A percentile compares a stretch with the other conserved stretches of the same genome.
Conservation (phyloP, 2,888 invertebrate species). For the Agriopis aurantiaria region DNA sequence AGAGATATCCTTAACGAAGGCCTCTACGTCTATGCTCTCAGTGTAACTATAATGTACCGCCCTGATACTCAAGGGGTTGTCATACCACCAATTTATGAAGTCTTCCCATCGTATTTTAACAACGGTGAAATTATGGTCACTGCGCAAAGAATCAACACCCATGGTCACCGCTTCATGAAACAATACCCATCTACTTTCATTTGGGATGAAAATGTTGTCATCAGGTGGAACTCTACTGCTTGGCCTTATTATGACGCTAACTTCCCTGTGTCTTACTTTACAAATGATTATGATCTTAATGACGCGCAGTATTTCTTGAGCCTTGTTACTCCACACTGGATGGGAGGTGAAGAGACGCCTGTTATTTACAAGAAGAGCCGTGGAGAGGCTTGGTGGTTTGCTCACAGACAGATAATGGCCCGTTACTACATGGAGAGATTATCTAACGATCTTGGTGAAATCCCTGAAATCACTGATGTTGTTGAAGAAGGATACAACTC, state of each 20-base stretch:
- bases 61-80: conserved; percentile 88
- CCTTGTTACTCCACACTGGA: conserved; percentile 88
- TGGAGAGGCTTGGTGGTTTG: conserved; percentile 47
- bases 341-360: conserved; percentile 84
- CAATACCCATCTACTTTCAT: conserved; percentile 64
- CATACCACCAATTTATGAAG: conserved; percentile 90
- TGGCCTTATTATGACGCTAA: conserved; percentile 86
- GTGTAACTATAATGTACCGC: conserved; percentile 88
- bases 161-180: conserved; percentile 64
- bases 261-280: conserved; percentile 88
- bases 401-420: conserved; percentile 89
- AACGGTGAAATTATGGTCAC: conserved; percentile 89
- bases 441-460: conserved; percentile 89
- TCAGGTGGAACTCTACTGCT: conserved; percentile 88
- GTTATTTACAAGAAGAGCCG: conserved; percentile 57
- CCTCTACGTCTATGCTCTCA: conserved; percentile 89
- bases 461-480: conserved; percentile 81
- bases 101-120: conserved; percentile 90
- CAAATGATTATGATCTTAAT: conserved; percentile 90
- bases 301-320: conserved; percentile 88
- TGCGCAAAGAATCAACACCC: conserved; percentile 87
- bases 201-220: conserved; percentile 80
- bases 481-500: conserved; percentile 88
- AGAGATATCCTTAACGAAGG: conserved; percentile 89
- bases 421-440: conserved; percentile 92